These are phyloP conservation scores for Anarsia innoxiella DNA, from an alignment of 2,888 invertebrate genomes.

Conservation along the genomic window DNA sequence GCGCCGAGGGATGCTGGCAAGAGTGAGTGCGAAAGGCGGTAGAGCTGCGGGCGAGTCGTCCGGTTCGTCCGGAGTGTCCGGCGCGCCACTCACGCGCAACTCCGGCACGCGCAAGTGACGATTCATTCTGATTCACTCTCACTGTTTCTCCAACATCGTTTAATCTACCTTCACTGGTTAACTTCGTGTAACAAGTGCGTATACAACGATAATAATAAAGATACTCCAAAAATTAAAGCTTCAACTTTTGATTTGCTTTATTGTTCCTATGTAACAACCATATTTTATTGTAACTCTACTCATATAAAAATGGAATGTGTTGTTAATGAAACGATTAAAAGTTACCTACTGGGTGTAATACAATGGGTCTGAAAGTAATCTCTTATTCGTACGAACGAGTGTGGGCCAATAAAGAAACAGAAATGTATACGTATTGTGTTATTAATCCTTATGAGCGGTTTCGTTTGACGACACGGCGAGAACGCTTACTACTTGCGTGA, in stretches of 20 bases:
- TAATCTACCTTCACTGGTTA: background rate
- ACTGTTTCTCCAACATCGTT: background rate
- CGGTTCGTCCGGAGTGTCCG: constrained; percentile 51
- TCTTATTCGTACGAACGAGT: constrained; percentile 4
- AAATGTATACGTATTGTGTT: constrained; percentile 16
- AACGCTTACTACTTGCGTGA: too few relatives aligned
- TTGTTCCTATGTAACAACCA: background rate
- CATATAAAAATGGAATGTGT: constrained; percentile 31
- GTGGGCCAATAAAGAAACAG: constrained; percentile 11
- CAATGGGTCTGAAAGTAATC: too few relatives aligned
- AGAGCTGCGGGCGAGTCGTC: constrained; percentile 59
- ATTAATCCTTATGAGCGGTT: constrained; percentile 22
- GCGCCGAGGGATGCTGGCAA: constrained; percentile 75
- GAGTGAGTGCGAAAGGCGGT: constrained; percentile 66
- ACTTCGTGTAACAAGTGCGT: constrained; percentile 1
- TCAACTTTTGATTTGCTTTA: constrained; percentile 16
- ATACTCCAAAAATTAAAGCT: constrained; percentile 18
- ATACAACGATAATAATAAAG: background rate
- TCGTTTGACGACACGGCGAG: constrained; percentile 21
- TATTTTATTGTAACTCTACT: constrained; percentile 4
- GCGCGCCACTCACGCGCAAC: constrained; percentile 77
- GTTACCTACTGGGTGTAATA: too few relatives aligned
- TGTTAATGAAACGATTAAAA: constrained; percentile 22
- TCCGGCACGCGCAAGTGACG: constrained; percentile 79
- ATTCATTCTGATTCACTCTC: constrained; percentile 49